These are phyloP conservation scores for Alexandromys fortis DNA, from an alignment of 2,113 vertebrate genomes.

Conservation along the genomic window DNA sequence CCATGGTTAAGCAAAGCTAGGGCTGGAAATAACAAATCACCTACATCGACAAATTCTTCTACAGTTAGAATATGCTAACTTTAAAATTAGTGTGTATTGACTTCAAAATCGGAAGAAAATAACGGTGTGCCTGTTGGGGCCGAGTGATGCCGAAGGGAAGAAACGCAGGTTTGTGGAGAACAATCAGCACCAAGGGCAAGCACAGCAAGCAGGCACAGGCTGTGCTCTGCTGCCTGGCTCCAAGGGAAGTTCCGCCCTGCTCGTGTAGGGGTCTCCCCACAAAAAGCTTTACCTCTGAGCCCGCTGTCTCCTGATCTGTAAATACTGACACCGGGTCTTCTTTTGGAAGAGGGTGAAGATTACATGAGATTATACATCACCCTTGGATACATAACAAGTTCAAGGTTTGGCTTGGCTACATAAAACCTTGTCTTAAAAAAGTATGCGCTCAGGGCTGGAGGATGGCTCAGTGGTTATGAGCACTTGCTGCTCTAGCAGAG, in stretches of 20 bases:
- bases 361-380: not conserved
- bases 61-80: not conserved
- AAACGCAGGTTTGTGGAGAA: accelerated
- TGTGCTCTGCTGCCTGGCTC: not conserved
- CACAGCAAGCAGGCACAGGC: not conserved
- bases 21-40: not conserved
- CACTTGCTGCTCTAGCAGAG: not conserved
- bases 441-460: not conserved
- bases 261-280: not conserved
- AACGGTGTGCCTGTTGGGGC: not conserved
- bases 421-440: not conserved
- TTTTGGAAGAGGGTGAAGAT: not conserved
- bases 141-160: not conserved
- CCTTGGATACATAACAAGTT: not conserved
- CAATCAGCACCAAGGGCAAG: not conserved
- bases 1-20: not conserved
- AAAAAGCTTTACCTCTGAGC: too few species aligned
- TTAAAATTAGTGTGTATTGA: not conserved
- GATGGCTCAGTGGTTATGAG: not conserved
- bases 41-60: not conserved
- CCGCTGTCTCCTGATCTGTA: not conserved
- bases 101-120: not conserved
- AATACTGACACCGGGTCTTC: not conserved
- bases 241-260: not conserved
- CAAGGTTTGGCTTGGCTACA: not conserved